Evolutionary conservation across 2,888 invertebrate species (phyloP), one percentile per base, ranked within the genome.

Genomic region (Seladonia tumulorum): DNA sequence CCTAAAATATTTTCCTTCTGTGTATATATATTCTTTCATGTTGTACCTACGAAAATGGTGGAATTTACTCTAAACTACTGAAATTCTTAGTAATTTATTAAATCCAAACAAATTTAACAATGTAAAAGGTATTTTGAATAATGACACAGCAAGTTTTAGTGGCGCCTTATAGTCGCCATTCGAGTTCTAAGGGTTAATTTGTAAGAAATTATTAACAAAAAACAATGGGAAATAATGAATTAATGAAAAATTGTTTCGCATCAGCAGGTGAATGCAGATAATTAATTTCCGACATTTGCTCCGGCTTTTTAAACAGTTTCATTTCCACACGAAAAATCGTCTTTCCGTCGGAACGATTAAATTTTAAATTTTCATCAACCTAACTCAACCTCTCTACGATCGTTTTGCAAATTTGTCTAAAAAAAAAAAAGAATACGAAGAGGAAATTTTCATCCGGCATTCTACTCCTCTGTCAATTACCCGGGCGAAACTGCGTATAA

Each of bases 381-480:
- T 12, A n/a, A 35, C 35, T 29, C 7, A 16, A 29, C 0, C 29
- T 35, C 7, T 1, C 16, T 29, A 29, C 63, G 60, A 60, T 25
- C 16, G 16, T 63, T 63, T 63, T 14, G 29, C 5, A 22, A 39
- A 39, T 22, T n/a, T 12, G 22, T 4, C 22, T 5, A 5, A 49
- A 22, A 22, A 1, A 3, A 1, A 14, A 12, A n/a, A 42, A 70
- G 12, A 70, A 18, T 12, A 12, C 35, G 68, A n/a, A 8, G 39
- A 42, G 39, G 42, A 12, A 39, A 70, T 70, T 39, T n/a, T 22
- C 8, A n/a, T 42, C 42, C 1, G 42, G 7, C 39, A 42, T 70
- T n/a, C 29, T 63, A 8, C 42, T 72, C 22, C 29, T 75, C 45
- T 49, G 45, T 78, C 68, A 42, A 75, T 79, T 85, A 63, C 57